Conservation (phyloP, 1,140 invertebrate species). For the Brachionus koreanus region DNA sequence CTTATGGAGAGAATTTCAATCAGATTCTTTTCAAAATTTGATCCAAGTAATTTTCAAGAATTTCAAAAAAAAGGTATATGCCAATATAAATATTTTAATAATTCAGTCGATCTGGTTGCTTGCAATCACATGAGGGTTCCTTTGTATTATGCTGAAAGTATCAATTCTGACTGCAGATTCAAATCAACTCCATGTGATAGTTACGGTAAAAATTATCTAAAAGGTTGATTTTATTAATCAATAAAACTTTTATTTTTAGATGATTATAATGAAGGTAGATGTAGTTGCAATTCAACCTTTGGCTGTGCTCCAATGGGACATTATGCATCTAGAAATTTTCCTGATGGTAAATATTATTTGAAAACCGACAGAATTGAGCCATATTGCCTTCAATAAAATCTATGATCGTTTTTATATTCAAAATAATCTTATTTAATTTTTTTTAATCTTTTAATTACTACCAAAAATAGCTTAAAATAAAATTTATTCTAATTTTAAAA, state of each 20-base stretch:
- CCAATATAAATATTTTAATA: neutral
- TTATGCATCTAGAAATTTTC: neutral
- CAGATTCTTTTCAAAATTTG: neutral
- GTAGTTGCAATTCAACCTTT: neutral
- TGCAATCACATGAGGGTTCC: conserved; percentile 38
- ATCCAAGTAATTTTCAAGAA: conserved; percentile 44
- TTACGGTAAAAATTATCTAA: neutral
- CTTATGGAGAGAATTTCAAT: neutral
- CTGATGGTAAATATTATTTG: neutral
- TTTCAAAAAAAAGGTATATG: no score
- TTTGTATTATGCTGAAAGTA: conserved; percentile 28
- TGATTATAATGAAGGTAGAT: neutral
- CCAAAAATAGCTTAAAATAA: no score
- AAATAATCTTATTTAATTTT: neutral
- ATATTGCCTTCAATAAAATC: conserved; percentile 5
- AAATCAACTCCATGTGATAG: conserved; percentile 18
- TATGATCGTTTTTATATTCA: neutral
- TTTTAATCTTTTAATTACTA: neutral
- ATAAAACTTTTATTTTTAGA: neutral
- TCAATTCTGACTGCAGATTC: conserved; percentile 11
- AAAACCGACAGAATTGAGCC: neutral
- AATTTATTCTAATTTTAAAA: no score
- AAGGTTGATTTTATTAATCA: neutral
- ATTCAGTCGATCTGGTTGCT: conserved; percentile 36
- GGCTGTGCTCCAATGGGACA: conserved; percentile 16